Evolutionary conservation across 2,797 vertebrate genomes (phyloP).

Genomic region (Spatula versicolor): DNA sequence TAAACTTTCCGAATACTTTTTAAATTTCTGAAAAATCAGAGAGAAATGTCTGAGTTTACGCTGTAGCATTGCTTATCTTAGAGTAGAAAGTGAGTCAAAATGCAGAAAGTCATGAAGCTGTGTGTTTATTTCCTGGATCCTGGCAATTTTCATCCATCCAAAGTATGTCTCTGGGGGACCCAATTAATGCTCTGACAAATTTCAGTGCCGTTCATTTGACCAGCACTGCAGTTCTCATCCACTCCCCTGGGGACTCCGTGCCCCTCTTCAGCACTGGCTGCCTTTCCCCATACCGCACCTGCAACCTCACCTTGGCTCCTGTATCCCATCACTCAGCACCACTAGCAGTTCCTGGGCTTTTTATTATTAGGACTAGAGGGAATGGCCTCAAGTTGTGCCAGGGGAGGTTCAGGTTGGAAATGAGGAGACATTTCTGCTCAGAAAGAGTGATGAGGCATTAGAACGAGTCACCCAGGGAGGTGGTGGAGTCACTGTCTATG

Average conservation of each 20-base stretch:
- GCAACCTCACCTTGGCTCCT: neutral
- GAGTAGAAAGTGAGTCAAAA: neutral
- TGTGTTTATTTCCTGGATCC: neutral
- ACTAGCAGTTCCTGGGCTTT: neutral
- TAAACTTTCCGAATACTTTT: neutral
- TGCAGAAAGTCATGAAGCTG: neutral
- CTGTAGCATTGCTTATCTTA: neutral
- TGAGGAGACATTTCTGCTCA: no score
- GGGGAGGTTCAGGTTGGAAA: no score
- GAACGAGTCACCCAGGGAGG: no score
- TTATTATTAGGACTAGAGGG: neutral
- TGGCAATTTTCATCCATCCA: neutral
- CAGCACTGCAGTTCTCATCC: neutral
- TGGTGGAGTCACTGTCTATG: no score
- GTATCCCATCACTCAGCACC: neutral
- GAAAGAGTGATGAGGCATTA: no score
- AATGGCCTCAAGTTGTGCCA: no score
- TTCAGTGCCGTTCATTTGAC: neutral
- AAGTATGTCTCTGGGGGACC: neutral
- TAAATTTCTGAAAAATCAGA: neutral
- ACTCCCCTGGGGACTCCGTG: accelerated
- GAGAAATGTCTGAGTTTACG: neutral
- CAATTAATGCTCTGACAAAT: neutral
- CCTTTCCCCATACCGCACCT: neutral
- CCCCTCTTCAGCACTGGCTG: neutral